phyloP scores from a whole-genome alignment of 2,113 vertebrate species.

The Nothocercus julius region DNA sequence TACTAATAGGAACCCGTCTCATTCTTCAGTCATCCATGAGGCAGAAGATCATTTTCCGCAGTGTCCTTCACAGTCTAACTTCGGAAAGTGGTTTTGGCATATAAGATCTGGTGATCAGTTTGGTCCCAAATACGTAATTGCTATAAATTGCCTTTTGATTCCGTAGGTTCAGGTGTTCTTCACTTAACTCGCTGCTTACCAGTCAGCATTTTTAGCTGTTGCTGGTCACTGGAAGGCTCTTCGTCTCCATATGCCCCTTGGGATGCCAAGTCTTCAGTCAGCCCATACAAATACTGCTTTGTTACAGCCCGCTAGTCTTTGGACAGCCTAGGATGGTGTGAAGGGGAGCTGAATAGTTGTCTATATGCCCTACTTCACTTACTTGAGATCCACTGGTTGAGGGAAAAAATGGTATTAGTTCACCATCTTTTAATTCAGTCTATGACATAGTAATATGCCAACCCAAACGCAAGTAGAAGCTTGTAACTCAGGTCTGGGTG shows the following conservation, averaged over 20 bases:
- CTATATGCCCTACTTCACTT: background rate
- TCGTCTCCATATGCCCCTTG: background rate
- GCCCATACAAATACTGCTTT: background rate
- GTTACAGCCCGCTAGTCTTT: background rate
- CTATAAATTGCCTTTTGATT: background rate
- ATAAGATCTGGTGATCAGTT: background rate
- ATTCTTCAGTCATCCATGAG: background rate
- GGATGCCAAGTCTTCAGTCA: background rate
- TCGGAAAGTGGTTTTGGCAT: background rate
- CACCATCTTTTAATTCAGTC: background rate
- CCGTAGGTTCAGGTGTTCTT: background rate
- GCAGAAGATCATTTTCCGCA: background rate
- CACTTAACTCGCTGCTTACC: background rate
- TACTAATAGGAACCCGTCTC: background rate
- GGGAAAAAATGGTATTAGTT: background rate
- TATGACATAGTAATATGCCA: background rate
- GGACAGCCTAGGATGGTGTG: background rate
- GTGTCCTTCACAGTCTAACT: background rate
- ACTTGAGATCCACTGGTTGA: background rate
- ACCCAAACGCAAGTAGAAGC: background rate
- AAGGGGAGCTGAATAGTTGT: background rate
- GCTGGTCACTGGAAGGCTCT: background rate
- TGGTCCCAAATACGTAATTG: background rate
- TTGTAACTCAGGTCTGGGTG: background rate
- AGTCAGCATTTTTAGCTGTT: background rate